Conservation (phyloP, 2,888 invertebrate genomes). For the Agriopis leucophaearia region DNA sequence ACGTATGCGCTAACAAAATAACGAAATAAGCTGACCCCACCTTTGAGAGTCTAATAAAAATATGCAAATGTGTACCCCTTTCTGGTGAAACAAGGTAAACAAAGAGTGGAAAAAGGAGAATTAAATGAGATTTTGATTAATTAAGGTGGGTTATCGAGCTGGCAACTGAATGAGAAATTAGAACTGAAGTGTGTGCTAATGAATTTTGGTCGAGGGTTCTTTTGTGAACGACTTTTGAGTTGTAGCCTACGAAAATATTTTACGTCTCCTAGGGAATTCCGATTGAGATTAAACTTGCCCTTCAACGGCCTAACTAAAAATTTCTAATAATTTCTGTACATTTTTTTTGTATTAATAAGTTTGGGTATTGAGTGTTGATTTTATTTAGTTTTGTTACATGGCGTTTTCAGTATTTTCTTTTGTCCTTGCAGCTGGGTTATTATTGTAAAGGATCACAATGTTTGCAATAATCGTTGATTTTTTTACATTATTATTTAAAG, state of each 20-base stretch:
- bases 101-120: conserved; percentile 38
- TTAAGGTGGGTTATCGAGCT: conserved; percentile 41
- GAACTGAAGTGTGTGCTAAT: conserved; percentile 26
- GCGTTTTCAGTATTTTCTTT: too few species aligned
- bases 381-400: too few species aligned
- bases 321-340: too few species aligned
- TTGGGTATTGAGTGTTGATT: too few species aligned
- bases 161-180: conserved; percentile 9
- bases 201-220: conserved; percentile 19
- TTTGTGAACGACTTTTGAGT: conserved; percentile 10
- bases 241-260: background rate
- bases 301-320: too few species aligned
- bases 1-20: conserved; percentile 26
- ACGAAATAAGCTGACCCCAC: conserved; percentile 37
- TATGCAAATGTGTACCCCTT: conserved; percentile 46
- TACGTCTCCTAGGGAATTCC: background rate
- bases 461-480: too few species aligned
- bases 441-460: too few species aligned
- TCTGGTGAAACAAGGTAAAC: conserved; percentile 41
- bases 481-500: too few species aligned
- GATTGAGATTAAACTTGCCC: too few species aligned
- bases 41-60: conserved; percentile 44
- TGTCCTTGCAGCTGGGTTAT: too few species aligned
- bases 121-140: conserved; percentile 49
- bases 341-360: too few species aligned